Base-by-base conservation (phyloP, 2,113 vertebrate species). In the Machaerirhynchus nigripectus region DNA sequence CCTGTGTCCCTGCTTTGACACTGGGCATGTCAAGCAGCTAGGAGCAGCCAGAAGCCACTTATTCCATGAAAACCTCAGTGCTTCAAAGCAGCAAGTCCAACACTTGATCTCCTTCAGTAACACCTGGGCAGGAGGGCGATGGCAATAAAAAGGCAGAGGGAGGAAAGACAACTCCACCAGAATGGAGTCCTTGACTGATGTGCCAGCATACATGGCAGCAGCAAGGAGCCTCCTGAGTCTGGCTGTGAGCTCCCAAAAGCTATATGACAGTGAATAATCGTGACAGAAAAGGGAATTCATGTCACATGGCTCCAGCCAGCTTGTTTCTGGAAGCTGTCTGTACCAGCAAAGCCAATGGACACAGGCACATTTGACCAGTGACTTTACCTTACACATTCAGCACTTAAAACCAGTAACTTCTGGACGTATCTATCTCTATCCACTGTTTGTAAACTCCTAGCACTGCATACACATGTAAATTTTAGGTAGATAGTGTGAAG, bases 241-340 rank as follows among this genome's bases (percentile, higher is more conserved):
- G 35, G 49, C 57, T 81, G 15, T 24, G 35, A 79, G 30, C 49
- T 71, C 47, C 50, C 47, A 83, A 31, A 52, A 81, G 26, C 50
- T 0, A 0, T 11, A 17, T 75, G 27, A 18, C 28, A n/a, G 28
- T 0, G 2, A 30, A 46, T 21, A 65, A 60, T 30, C 0, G 0
- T 9, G 68, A 83, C 2, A 2, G 80, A 83, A 71, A 21, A 14
- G 52, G 23, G 28, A 68, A 39, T 68, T 84, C 16, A 35, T 63
- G 55, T 53, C 46, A 44, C 55, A 37, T 31, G 46, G 57, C 63
- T 81, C 59, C 70, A 90, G 42, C 5, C 47, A 82, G 61, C 16
- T 74, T 64, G 44, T 39, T 67, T 80, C 22, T 42, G 35, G 4
- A 6, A 89, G 49, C 53, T 93, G 42, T 46, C 52, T 67, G 35